Evolutionary conservation across 1,140 invertebrate species (phyloP).

Genomic region (Holcopasites calliopsidis): DNA sequence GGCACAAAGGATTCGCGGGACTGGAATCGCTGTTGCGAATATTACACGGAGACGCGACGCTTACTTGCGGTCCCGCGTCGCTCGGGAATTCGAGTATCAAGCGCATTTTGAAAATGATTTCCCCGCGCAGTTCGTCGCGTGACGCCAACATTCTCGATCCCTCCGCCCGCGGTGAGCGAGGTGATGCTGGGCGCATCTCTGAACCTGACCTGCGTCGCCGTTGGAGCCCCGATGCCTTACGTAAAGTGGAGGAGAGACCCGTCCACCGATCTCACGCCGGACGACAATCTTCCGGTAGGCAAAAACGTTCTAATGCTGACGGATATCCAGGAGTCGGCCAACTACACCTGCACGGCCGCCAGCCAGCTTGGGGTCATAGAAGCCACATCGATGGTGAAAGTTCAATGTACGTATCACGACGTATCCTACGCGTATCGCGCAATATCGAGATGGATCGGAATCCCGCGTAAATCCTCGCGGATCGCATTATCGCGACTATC

Average conservation of each 20-base stretch:
- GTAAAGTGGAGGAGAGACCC: conserved; percentile 96
- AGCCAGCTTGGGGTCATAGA: conserved; percentile 96
- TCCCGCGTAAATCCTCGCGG: neutral
- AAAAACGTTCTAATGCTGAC: conserved; percentile 92
- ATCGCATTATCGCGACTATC: conserved; percentile 23
- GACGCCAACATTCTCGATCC: conserved; percentile 95
- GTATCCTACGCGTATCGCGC: neutral
- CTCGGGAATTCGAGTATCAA: conserved; percentile 2
- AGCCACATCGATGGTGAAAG: conserved; percentile 91
- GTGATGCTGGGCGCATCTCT: conserved; percentile 94
- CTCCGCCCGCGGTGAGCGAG: conserved; percentile 89
- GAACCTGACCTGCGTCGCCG: conserved; percentile 97
- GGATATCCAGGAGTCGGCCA: conserved; percentile 94
- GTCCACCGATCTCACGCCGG: conserved; percentile 89
- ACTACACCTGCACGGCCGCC: conserved; percentile 98
- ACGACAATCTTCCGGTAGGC: conserved; percentile 91
- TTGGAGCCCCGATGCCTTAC: conserved; percentile 97
- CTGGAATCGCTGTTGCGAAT: conserved; percentile 39
- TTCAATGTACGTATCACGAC: conserved; percentile 89
- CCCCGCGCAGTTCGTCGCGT: conserved; percentile 90
- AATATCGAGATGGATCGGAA: conserved; percentile 18
- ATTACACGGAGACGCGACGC: conserved; percentile 34
- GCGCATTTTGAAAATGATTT: neutral
- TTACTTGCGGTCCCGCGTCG: conserved; percentile 19
- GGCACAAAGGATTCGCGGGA: conserved; percentile 49